Evolutionary conservation across 2,888 invertebrate species (phyloP).

Genomic region (Horisme vitalbata): DNA sequence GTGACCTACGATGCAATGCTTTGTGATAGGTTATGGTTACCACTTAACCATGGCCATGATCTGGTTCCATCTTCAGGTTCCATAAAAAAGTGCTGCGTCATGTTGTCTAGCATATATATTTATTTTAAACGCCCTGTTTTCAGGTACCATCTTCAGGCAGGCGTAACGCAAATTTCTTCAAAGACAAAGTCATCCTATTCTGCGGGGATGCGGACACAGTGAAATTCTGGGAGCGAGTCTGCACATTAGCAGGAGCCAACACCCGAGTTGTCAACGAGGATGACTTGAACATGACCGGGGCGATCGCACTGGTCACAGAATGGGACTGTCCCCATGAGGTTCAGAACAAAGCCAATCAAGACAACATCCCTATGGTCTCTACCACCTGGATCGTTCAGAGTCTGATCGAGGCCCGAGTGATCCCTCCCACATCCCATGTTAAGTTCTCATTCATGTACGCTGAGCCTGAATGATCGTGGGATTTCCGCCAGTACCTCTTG

Average conservation of each 20-base stretch:
- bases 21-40: too few relatives aligned
- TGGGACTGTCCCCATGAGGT: slow-evolving; percentile 82
- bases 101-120: too few relatives aligned
- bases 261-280: slow-evolving; percentile 75
- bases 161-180: slow-evolving; percentile 68
- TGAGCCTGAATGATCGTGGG: slow-evolving; percentile 81
- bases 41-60: too few relatives aligned
- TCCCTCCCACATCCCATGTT: slow-evolving; percentile 73
- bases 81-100: too few relatives aligned
- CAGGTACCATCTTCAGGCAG: slow-evolving; percentile 61
- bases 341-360: slow-evolving; percentile 79
- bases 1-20: too few relatives aligned
- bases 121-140: slow-evolving; percentile 3
- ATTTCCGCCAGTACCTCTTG: slow-evolving; percentile 73
- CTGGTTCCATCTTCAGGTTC: too few relatives aligned
- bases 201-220: slow-evolving; percentile 77
- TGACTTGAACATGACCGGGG: slow-evolving; percentile 71
- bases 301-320: slow-evolving; percentile 84
- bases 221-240: slow-evolving; percentile 85
- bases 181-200: slow-evolving; percentile 75
- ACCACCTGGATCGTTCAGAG: slow-evolving; percentile 88
- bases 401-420: slow-evolving; percentile 83
- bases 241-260: slow-evolving; percentile 80
- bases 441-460: slow-evolving; percentile 81
- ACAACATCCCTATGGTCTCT: slow-evolving; percentile 85